Evolutionary conservation across 2,888 invertebrate species (phyloP), one percentile per base, ranked within the genome.

Genomic region (Rhabditoides inermis): DNA sequence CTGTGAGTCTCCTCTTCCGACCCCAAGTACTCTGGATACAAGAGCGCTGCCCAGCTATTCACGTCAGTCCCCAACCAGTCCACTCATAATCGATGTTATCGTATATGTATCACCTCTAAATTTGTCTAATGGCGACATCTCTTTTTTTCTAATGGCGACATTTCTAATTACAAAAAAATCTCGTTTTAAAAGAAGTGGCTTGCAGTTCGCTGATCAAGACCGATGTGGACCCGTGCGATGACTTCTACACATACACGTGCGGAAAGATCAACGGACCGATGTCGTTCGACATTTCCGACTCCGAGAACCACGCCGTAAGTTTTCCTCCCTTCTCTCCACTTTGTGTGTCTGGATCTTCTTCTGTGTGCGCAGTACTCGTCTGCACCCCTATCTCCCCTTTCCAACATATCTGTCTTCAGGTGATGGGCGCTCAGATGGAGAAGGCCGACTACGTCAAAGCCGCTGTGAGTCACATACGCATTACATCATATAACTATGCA

Each of bases 171-270:
- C n/a, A n/a, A n/a, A n/a, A n/a, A n/a, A n/a, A n/a, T n/a, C n/a
- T n/a, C n/a, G n/a, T n/a, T n/a, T n/a, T n/a, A n/a, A n/a, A n/a
- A n/a, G 15, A 30, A 26, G 2, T n/a, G 1, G 30, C 18, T 56
- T 57, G 23, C 30, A 64, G 62, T 28, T n/a, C 48, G 7, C 57
- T 54, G 18, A 51, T 65, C 26, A 64, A 67, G 51, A 49, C 51
- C 2, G 51, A 57, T 1, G 53, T 55, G 30, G 58, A 67, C 49
- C 69, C 69, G 7, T 69, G 69, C 53, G 55, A 62, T 45, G 67
- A 69, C 50, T 69, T 67, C 56, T 69, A 65, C 45, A 44, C 52
- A 0, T 69, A 60, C 57, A 61, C 65, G 3, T 69, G 69, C 40
- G 63, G 65, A 23, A 36, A 25, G n/a, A 54, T 54, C 45, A 37